phyloP scores from a whole-genome alignment of 2,113 vertebrate species.

The Polypterus senegalus region DNA sequence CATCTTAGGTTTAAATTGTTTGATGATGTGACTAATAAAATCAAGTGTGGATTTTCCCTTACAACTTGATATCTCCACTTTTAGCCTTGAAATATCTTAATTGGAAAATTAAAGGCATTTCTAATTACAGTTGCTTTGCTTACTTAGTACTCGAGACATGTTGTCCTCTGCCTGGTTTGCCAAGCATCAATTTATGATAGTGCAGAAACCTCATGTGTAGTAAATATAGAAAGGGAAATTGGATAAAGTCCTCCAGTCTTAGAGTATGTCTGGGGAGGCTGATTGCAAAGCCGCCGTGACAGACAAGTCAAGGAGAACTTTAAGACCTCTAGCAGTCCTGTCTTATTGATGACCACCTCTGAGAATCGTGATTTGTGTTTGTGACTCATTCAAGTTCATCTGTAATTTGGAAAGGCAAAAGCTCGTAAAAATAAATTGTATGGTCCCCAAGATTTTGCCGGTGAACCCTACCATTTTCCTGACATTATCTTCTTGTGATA shows the following conservation, averaged over 20 bases:
- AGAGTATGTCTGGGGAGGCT: neutral
- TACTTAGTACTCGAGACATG: neutral
- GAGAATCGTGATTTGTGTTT: neutral
- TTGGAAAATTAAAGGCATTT: no score
- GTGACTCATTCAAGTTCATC: neutral
- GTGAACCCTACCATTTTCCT: no score
- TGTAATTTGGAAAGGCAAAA: no score
- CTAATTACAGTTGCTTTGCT: no score
- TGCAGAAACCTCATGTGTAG: neutral
- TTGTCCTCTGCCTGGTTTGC: neutral
- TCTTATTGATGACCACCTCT: neutral
- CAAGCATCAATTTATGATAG: neutral
- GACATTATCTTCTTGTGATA: no score
- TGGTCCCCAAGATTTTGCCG: no score
- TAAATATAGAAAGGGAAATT: neutral
- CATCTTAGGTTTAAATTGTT: no score
- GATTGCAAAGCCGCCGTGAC: neutral
- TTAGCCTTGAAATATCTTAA: no score
- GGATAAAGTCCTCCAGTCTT: neutral
- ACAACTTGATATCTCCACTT: no score
- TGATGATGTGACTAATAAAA: no score
- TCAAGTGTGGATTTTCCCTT: no score
- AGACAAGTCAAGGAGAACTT: constrained; percentile 3
- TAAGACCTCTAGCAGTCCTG: neutral
- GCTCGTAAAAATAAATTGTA: no score